phyloP scores from a whole-genome alignment of 30 jellyfish, hydroid and myxozoan genomes.

The Cassiopea xamachana region DNA sequence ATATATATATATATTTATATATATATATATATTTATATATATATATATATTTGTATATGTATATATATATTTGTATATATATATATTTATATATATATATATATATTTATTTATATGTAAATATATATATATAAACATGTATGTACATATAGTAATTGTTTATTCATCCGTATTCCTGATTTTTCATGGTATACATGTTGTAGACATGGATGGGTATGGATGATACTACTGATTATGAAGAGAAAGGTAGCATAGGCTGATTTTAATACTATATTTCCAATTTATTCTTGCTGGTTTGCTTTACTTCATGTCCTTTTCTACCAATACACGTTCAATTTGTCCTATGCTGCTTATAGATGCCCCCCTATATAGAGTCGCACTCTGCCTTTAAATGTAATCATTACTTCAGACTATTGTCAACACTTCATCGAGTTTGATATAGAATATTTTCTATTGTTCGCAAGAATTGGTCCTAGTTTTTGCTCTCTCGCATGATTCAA shows the following conservation, averaged over 20 bases:
- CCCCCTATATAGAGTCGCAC: not conserved
- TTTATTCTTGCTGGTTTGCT: not conserved
- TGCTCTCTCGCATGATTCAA: not conserved
- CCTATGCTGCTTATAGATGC: not conserved
- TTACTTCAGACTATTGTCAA: not conserved
- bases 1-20: no score
- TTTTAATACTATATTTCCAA: not conserved
- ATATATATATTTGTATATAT: no score
- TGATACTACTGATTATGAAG: conserved; percentile 65
- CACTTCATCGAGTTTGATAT: not conserved
- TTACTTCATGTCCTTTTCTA: not conserved
- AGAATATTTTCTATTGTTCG: not conserved
- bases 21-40: no score
- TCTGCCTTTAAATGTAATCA: not conserved
- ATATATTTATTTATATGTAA: no score
- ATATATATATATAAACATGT: no score
- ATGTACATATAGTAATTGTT: no score
- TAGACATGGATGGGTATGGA: conserved; percentile 77
- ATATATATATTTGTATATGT: no score
- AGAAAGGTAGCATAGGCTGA: conserved; percentile 34
- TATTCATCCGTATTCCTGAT: no score
- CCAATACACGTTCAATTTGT: not conserved
- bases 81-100: no score
- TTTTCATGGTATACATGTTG: not conserved
- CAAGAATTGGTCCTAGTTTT: not conserved